Conservation (phyloP, 2,888 invertebrate species). For the Eupeodes luniger region DNA sequence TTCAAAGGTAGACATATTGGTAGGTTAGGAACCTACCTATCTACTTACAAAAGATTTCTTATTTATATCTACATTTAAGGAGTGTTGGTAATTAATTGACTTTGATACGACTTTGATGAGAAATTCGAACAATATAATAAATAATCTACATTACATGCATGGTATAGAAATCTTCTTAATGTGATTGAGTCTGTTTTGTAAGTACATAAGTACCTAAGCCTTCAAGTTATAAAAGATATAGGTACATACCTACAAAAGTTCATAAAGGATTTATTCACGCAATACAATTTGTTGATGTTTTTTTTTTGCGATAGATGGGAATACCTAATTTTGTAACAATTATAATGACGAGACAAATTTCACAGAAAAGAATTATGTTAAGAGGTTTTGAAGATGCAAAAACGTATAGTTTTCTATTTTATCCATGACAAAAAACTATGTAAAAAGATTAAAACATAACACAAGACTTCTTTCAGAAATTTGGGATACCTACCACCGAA, state of each 20-base stretch:
- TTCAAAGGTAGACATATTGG: background rate
- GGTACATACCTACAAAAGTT: too few relatives aligned
- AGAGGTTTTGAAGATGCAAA: too few relatives aligned
- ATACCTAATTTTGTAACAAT: too few relatives aligned
- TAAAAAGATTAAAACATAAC: too few relatives aligned
- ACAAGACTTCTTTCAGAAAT: too few relatives aligned
- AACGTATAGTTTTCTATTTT: too few relatives aligned
- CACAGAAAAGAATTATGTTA: too few relatives aligned
- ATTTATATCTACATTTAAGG: background rate
- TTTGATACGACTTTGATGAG: slow-evolving; percentile 67
- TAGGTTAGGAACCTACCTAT: too few relatives aligned
- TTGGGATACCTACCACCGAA: too few relatives aligned
- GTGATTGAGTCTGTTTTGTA: background rate
- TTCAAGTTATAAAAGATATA: background rate
- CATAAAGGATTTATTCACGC: background rate
- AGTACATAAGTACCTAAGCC: background rate
- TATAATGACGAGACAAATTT: too few relatives aligned
- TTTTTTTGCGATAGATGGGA: background rate
- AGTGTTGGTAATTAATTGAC: slow-evolving; percentile 59
- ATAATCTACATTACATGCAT: background rate
- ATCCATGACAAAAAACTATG: too few relatives aligned
- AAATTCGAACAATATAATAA: slow-evolving; percentile 26
- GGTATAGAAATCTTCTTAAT: background rate
- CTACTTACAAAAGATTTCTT: background rate
- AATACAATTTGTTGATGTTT: background rate